Conservation (phyloP, 2,888 invertebrate species). For the Hylaea fasciaria region DNA sequence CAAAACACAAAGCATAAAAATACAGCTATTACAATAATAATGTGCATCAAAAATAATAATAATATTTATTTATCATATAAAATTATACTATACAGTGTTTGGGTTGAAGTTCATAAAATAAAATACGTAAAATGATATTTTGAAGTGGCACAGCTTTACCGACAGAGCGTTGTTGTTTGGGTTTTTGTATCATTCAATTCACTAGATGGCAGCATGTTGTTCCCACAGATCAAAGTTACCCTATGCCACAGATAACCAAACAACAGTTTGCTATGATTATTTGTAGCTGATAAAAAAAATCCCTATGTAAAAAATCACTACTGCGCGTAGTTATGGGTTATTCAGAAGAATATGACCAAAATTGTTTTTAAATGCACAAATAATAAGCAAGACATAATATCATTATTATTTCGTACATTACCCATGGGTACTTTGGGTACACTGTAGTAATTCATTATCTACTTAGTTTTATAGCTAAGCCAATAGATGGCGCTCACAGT, state of each 20-base stretch:
- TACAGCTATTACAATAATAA: not conserved
- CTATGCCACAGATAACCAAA: constrained; percentile 19
- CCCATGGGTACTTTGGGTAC: no score
- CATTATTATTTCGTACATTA: no score
- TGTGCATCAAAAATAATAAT: not conserved
- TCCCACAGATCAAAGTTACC: not conserved
- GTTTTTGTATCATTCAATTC: not conserved
- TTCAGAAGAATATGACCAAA: no score
- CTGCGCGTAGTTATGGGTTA: no score
- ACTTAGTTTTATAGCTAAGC: no score
- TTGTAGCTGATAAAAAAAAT: no score
- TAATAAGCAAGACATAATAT: no score
- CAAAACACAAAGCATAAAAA: constrained; percentile 2
- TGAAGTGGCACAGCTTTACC: constrained; percentile 28
- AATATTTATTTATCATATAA: not conserved
- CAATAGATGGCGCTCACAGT: no score
- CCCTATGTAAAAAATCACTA: no score
- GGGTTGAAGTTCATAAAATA: not conserved
- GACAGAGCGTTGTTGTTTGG: constrained; percentile 13
- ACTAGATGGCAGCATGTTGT: constrained; percentile 32
- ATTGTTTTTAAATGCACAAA: no score
- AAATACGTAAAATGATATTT: not conserved
- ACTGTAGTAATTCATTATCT: no score
- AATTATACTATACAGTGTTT: not conserved
- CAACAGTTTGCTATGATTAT: no score